These are phyloP conservation scores for Eurystomus glaucurus DNA, from an alignment of 2,797 vertebrate genomes.

Conservation along the genomic window DNA sequence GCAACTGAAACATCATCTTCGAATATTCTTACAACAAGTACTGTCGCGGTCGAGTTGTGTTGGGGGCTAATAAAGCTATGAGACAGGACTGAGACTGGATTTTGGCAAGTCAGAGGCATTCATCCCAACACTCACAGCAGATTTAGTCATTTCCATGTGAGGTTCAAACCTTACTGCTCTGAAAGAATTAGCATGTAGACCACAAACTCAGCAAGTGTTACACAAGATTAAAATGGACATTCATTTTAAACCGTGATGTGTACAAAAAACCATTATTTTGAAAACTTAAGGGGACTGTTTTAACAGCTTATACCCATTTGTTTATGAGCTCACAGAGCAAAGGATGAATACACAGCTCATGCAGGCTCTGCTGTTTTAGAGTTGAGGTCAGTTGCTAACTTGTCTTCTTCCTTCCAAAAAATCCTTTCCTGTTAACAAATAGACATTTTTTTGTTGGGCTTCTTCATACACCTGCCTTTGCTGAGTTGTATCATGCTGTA, in stretches of 20 bases:
- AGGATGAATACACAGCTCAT: background rate
- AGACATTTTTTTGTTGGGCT: background rate
- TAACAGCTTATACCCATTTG: background rate
- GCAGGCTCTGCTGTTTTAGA: background rate
- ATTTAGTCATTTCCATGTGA: background rate
- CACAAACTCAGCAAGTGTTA: background rate
- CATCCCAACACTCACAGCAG: background rate
- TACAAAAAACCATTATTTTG: background rate
- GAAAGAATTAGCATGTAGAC: background rate
- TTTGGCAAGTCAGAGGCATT: slow-evolving; percentile 3
- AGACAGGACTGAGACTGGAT: background rate
- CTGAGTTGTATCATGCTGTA: background rate
- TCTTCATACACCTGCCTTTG: background rate
- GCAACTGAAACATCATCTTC: background rate
- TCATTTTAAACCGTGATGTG: background rate
- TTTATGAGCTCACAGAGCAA: background rate
- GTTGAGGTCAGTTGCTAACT: background rate
- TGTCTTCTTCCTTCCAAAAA: background rate
- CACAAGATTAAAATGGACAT: background rate
- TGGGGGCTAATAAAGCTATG: background rate
- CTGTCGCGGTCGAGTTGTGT: background rate
- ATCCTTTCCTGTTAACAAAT: background rate
- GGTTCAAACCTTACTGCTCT: background rate
- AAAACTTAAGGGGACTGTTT: background rate
- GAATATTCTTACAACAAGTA: background rate